Percentiles rank a stretch among this genome's conserved stretches.
These are phyloP conservation scores for Euplexia lucipara DNA, from an alignment of 2,888 invertebrate species.

Conservation along the genomic window DNA sequence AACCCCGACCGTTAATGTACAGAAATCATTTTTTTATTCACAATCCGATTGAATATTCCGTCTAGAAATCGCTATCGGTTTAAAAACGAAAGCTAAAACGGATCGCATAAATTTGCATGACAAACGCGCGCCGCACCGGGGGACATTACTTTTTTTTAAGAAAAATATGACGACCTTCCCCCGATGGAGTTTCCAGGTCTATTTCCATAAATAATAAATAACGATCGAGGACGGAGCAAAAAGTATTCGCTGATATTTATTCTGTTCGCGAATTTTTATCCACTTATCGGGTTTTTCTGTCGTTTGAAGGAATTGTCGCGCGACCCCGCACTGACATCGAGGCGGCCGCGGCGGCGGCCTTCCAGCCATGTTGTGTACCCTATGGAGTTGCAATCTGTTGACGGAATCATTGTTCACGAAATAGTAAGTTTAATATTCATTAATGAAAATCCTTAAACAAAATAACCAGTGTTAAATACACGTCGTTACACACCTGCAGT, in stretches of 20 bases:
- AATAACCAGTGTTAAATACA: no score
- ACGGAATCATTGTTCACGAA: not conserved
- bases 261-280: slow-evolving; percentile 86
- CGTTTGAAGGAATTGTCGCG: slow-evolving; percentile 63
- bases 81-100: slow-evolving; percentile 86
- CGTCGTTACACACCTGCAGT: no score
- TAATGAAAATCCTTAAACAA: no score
- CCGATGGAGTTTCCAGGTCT: slow-evolving; percentile 87
- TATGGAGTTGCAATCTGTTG: not conserved
- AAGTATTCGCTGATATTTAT: slow-evolving; percentile 87
- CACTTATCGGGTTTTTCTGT: slow-evolving; percentile 82
- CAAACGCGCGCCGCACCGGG: slow-evolving; percentile 82
- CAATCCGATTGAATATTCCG: slow-evolving; percentile 84
- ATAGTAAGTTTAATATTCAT: no score
- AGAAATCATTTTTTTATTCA: slow-evolving; percentile 79
- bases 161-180: slow-evolving; percentile 89
- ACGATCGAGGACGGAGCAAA: slow-evolving; percentile 86
- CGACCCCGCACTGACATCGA: slow-evolving; percentile 19
- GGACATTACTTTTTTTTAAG: slow-evolving; percentile 88
- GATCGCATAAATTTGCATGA: slow-evolving; percentile 90
- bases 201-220: slow-evolving; percentile 91
- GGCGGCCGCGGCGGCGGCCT: not conserved
- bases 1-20: slow-evolving; percentile 75
- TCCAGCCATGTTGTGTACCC: slow-evolving; percentile 11
- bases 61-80: slow-evolving; percentile 87